Conservation (phyloP, 1,140 invertebrate species). For the Antheraea mylitta region DNA sequence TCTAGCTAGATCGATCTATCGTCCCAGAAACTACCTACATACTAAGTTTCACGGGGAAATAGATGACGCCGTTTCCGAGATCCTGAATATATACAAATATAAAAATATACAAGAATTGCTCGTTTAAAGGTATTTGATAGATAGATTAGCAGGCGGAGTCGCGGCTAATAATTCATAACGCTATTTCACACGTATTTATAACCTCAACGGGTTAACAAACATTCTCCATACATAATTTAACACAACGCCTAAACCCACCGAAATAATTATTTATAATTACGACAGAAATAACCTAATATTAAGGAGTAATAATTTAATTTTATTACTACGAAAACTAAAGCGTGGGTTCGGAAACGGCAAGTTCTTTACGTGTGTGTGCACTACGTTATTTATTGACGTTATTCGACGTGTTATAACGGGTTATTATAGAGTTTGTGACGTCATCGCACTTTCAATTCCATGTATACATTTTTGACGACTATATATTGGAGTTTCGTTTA, state of each 20-base stretch:
- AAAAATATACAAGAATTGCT: no score
- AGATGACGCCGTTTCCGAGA: no score
- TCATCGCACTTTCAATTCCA: not conserved
- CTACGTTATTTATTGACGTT: constrained; percentile 12
- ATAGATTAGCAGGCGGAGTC: not conserved
- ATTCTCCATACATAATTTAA: not conserved
- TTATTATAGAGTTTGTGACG: not conserved
- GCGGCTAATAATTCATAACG: not conserved
- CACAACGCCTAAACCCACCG: not conserved
- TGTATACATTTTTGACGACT: not conserved
- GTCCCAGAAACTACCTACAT: no score
- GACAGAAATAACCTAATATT: constrained; percentile 3
- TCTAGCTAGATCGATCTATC: no score
- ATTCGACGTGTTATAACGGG: not conserved
- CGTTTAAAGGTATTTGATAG: no score
- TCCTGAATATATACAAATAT: no score
- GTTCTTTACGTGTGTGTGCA: constrained; percentile 4
- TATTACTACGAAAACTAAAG: constrained; percentile 1
- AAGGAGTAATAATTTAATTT: constrained; percentile 14
- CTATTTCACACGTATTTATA: constrained; percentile 3
- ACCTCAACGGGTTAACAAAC: not conserved
- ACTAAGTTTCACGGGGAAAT: no score
- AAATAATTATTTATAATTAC: not conserved
- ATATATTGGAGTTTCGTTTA: not conserved
- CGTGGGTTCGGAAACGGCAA: constrained; percentile 1